Evolutionary conservation across 2,113 vertebrate species (phyloP).

Genomic region (Thinocorus orbignyianus): DNA sequence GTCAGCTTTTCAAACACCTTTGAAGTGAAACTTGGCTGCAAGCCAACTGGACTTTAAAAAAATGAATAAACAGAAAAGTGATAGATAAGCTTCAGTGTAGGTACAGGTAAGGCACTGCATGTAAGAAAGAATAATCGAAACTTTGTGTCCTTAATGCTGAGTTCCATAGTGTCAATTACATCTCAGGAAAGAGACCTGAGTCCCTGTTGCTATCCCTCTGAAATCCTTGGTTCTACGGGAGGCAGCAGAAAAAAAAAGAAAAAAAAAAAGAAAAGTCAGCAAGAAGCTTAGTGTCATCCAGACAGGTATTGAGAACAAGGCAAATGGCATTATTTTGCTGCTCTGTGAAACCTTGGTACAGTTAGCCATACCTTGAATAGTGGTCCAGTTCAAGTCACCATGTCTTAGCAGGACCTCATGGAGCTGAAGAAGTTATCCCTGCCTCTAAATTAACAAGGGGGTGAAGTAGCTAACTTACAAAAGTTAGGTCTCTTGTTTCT

Average conservation of each 20-base stretch:
- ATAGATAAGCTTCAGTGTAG: neutral
- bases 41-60: neutral
- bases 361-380: neutral
- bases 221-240: neutral
- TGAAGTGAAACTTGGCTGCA: neutral
- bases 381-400: neutral
- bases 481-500: neutral
- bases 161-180: neutral
- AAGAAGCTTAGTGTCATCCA: neutral
- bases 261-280: neutral
- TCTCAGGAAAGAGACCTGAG: neutral
- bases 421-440: neutral
- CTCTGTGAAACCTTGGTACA: neutral
- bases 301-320: neutral
- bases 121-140: neutral
- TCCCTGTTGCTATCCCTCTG: neutral
- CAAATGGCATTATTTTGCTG: neutral
- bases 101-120: neutral
- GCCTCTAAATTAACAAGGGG: neutral
- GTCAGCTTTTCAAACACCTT: neutral
- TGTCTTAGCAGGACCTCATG: rapidly evolving
- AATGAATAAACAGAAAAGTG: neutral
- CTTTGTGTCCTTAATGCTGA: neutral
- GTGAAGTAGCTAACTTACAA: neutral
- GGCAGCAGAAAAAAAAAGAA: neutral